Evolutionary conservation across 2,888 invertebrate species (phyloP).

Genomic region (Drosophila buzzatii): DNA sequence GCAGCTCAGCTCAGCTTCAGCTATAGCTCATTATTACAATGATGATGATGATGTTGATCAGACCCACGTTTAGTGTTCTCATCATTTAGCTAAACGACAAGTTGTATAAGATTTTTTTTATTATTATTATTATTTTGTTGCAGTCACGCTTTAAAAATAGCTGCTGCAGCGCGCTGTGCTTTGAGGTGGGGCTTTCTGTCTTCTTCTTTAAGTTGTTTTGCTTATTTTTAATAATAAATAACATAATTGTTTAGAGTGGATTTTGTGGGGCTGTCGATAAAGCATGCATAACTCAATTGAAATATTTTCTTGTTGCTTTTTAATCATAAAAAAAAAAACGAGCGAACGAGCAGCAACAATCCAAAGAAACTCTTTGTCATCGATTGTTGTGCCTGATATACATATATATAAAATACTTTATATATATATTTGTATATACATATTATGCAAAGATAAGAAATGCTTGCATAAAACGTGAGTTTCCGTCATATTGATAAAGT

Average conservation of each 20-base stretch:
- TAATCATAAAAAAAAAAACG: background rate
- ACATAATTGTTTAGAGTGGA: slow-evolving; percentile 2
- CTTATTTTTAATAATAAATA: background rate
- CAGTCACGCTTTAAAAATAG: slow-evolving; percentile 59
- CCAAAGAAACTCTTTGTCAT: slow-evolving; percentile 46
- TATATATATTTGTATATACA: background rate
- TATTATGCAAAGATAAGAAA: slow-evolving; percentile 49
- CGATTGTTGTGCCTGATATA: slow-evolving; percentile 6
- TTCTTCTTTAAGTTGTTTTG: background rate
- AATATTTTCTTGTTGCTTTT: background rate
- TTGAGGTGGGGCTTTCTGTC: slow-evolving; percentile 19
- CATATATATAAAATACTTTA: background rate
- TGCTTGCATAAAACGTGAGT: slow-evolving; percentile 65
- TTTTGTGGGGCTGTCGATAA: slow-evolving; percentile 12
- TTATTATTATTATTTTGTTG: slow-evolving; percentile 18
- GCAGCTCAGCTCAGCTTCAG: slow-evolving; percentile 15
- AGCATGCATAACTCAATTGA: slow-evolving; percentile 4
- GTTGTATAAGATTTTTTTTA: slow-evolving; percentile 44
- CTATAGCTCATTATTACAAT: slow-evolving; percentile 26
- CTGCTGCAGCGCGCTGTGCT: slow-evolving; percentile 15
- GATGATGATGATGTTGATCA: slow-evolving; percentile 17
- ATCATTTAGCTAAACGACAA: slow-evolving; percentile 54
- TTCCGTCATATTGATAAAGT: slow-evolving; percentile 37
- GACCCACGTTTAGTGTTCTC: slow-evolving; percentile 32
- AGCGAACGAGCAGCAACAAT: background rate